Base-by-base conservation (phyloP, 2,888 invertebrate species). In the Caenorhabditis doughertyi region DNA sequence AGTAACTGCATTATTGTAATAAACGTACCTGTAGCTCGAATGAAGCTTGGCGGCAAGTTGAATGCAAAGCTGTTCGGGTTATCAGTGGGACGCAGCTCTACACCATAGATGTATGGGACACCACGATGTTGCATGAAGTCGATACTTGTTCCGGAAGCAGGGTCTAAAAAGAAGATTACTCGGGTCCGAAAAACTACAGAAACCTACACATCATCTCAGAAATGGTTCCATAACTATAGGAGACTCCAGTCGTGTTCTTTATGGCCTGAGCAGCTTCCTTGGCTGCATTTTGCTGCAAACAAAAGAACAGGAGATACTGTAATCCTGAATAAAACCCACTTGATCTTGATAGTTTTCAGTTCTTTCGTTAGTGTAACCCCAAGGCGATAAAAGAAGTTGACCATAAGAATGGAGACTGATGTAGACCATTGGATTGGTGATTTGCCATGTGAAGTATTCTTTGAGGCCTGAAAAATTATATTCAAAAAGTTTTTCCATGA, bases 71-170 rank as follows among this genome's bases (percentile, higher is more conserved):
- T 82, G 58, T 85, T 79, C 29, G 83, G 76, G 13, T 84, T 80
- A 25, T 89, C 89, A 65, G 82, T 81, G 13, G 91, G 90, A 27
- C 91, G 77, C 73, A 91, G 55, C 79, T 86, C 91, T 49, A 89
- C 85, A 13, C 88, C 89, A 74, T 90, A 89, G 53, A 90, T 90
- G 80, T 90, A 91, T 8, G 91, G 91, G 3, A 91, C 89, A 2
- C 88, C 89, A 16, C 81, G 81, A 51, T 87, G 83, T 65, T 91
- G 91, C 88, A 90, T 86, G 81, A 85, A 91, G 67, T 91, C 91
- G 62, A 91, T 91, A 47, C 85, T 86, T 0, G 91, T 91, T 21
- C 91, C 91, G 8, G 90, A 89, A 8, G 91, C 91, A 8, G 90
- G 90, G 70, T 91, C 90, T 90, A 60, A 25, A 89, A 67, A 42